A percentile compares a stretch with the other conserved stretches of the same genome.
Conservation (phyloP, 1,140 invertebrate genomes). For the Drosophila aff. region DNA sequence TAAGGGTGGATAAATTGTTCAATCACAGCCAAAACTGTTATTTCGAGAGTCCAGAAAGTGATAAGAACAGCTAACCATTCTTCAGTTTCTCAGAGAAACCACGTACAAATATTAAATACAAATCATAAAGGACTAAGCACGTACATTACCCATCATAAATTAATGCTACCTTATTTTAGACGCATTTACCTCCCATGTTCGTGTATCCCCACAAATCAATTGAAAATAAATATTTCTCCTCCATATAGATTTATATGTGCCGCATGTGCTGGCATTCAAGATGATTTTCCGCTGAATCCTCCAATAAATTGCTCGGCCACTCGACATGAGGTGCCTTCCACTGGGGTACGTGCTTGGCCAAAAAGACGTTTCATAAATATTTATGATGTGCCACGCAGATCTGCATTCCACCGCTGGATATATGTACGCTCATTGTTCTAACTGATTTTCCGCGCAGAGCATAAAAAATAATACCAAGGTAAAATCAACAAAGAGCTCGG, state of each 20-base stretch:
- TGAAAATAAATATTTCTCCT: slow-evolving; percentile 55
- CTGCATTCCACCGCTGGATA: slow-evolving; percentile 23
- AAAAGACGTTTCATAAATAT: slow-evolving; percentile 70
- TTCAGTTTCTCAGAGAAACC: not conserved
- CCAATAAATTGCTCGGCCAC: slow-evolving; percentile 68
- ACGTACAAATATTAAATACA: not conserved
- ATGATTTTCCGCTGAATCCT: slow-evolving; percentile 64
- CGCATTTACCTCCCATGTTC: slow-evolving; percentile 6
- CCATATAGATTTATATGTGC: slow-evolving; percentile 58
- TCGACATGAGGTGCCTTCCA: slow-evolving; percentile 39
- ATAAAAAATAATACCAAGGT: slow-evolving; percentile 24
- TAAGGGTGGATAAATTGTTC: not conserved
- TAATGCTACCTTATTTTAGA: slow-evolving; percentile 3
- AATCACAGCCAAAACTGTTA: not conserved
- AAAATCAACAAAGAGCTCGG: slow-evolving; percentile 42
- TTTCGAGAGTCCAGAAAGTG: not conserved
- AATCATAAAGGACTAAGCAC: not conserved
- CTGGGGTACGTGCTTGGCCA: slow-evolving; percentile 22
- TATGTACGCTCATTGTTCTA: slow-evolving; percentile 34
- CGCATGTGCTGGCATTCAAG: slow-evolving; percentile 76
- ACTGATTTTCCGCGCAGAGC: slow-evolving; percentile 38
- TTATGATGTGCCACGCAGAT: slow-evolving; percentile 61
- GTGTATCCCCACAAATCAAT: slow-evolving; percentile 46
- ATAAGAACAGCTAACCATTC: not conserved
- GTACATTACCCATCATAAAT: slow-evolving; percentile 9